A percentile compares a stretch with the other conserved stretches of the same genome.
Evolutionary conservation across 2,797 vertebrate genomes (phyloP).

Genomic region (Sus cebifrons): DNA sequence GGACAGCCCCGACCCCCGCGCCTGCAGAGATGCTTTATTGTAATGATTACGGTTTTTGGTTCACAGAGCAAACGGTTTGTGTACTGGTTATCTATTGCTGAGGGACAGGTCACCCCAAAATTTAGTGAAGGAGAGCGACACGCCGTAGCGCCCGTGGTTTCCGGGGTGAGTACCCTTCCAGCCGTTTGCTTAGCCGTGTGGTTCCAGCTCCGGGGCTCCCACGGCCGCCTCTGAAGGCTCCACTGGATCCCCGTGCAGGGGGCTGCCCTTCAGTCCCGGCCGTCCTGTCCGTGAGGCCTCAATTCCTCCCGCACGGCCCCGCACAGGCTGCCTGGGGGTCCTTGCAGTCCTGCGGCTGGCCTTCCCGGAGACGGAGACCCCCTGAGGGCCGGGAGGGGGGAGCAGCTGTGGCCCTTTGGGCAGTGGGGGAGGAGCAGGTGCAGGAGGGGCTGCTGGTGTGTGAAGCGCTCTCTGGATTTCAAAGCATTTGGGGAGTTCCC

Average conservation of each 20-base stretch:
- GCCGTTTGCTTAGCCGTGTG: neutral
- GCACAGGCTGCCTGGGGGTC: neutral
- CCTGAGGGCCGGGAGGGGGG: accelerated
- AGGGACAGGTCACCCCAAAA: neutral
- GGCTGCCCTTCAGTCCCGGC: neutral
- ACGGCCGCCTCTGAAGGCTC: neutral
- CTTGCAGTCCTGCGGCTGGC: accelerated
- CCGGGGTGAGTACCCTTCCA: neutral
- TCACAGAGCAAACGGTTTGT: neutral
- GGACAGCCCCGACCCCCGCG: neutral
- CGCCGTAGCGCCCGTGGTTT: accelerated
- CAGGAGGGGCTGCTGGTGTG: accelerated
- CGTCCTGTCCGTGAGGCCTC: neutral
- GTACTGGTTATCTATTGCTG: neutral
- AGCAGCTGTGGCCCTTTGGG: accelerated
- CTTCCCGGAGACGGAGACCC: accelerated
- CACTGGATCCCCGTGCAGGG: accelerated
- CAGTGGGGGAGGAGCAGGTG: accelerated
- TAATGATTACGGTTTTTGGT: neutral
- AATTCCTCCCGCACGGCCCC: accelerated
- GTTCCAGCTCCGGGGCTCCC: too few species aligned
- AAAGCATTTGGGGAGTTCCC: neutral
- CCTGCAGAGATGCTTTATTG: neutral
- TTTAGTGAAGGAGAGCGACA: neutral
- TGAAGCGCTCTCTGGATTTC: neutral